phyloP scores from a whole-genome alignment of 2,888 invertebrate genomes.

The Gymnocheta viridis region DNA sequence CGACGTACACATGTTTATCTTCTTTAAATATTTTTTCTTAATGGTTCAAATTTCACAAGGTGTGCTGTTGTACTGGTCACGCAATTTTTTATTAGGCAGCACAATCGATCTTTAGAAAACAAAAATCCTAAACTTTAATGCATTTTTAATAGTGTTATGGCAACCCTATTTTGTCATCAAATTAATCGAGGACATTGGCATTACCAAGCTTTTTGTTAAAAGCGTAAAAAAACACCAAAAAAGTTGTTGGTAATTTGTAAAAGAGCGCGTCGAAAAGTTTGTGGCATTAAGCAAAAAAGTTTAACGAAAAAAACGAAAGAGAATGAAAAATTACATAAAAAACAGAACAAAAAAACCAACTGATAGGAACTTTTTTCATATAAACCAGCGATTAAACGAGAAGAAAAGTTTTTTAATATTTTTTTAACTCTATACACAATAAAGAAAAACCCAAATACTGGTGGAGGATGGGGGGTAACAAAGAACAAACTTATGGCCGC shows the following conservation, averaged over 20 bases:
- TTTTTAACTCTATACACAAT: conserved; percentile 64
- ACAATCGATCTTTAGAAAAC: no score
- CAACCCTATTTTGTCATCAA: conserved; percentile 17
- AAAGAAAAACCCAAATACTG: conserved; percentile 29
- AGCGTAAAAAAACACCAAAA: conserved; percentile 62
- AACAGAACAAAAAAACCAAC: conserved; percentile 70
- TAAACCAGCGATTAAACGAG: conserved; percentile 63
- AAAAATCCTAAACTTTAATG: no score
- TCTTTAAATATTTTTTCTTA: no score
- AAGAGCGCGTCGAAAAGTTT: conserved; percentile 80
- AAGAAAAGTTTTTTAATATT: conserved; percentile 59
- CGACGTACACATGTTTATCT: no score
- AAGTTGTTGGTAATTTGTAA: conserved; percentile 80
- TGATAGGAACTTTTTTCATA: conserved; percentile 65
- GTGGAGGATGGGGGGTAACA: conserved; percentile 63
- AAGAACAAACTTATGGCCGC: conserved; percentile 56
- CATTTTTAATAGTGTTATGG: conserved; percentile 2
- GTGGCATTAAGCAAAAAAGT: conserved; percentile 71
- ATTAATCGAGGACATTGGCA: conserved; percentile 42
- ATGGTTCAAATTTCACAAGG: no score
- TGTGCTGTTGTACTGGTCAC: no score
- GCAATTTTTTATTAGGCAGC: no score
- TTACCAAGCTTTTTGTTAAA: conserved; percentile 48
- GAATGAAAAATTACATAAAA: conserved; percentile 60
- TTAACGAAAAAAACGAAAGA: conserved; percentile 35